Base-by-base conservation (phyloP, 2,797 vertebrate species). In the Diplodus sargus region DNA sequence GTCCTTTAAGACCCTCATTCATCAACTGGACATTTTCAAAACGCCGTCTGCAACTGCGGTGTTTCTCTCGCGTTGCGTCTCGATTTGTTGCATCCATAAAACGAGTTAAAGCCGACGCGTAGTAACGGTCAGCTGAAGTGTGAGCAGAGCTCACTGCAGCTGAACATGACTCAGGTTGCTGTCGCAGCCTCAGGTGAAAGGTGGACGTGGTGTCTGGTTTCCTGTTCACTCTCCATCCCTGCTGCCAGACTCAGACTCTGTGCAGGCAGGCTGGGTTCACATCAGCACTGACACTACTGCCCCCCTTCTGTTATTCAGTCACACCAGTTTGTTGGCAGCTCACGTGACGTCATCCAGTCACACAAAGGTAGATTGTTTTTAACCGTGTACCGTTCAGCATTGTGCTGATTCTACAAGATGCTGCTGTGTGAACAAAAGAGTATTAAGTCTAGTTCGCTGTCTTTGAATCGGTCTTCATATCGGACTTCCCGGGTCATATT, bases 151-250 rank as follows among this genome's bases (percentile, higher is more conserved):
- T 10, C 11, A 4, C 45, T 15, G 64, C 65, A 3, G 70, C 58
- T 34, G 48, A 85, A 85, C 60, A 18, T 22, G 73, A 86, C 77
- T 84, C 87, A 20, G 64, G 74, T 62, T 69, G 59, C 56, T n/a
- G 57, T 67, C 56, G 54, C 73, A 51, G 48, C 80, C 15, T 13
- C 34, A 9, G 87, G 86, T 86, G 88, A 88, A 86, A 87, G 82
- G 83, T 87, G 79, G 83, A 82, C 39, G 14, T 18, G 69, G 88
- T 87, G 75, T 92, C 84, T 49, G 61, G 81, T 91, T 84, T 80
- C 81, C 14, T 51, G 61, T 61, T 78, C 59, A 42, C 76, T 78
- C 78, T 83, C 75, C 59, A 16, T 78, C 42, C 11, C 70, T 71
- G 73, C 66, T 65, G 64, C 60, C 70, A 39, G 28, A 17, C 61